Base-by-base conservation (phyloP, 2,113 vertebrate species). In the Mugil cephalus region DNA sequence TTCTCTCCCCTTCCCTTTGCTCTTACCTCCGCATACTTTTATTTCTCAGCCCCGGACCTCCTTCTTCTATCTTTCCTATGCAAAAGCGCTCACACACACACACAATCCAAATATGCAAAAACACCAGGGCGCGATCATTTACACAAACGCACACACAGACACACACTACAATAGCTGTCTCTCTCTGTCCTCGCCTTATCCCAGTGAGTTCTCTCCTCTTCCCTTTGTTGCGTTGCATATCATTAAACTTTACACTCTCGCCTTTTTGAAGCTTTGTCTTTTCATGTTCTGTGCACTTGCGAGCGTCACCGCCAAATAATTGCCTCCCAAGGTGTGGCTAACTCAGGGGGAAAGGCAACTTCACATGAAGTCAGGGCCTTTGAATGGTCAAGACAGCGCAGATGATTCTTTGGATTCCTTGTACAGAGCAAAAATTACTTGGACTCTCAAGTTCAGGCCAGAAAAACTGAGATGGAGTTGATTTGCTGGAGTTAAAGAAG, bases 201-300 rank as follows among this genome's bases (percentile, higher is more conserved):
- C n/a, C 34, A 19, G 74, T 67, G 7, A 70, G 64, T 78, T 79
- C 9, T 38, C 24, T 82, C 77, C 24, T 77, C 60, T 50, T 47
- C 42, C 50, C 83, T 83, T 79, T 83, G 83, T 84, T 83, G 74
- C 84, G 69, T 17, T 86, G 83, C 69, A 83, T 85, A 71, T 83
- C 77, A 87, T 86, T 88, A 84, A 71, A 72, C 68, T 69, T 69
- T 81, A 52, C 69, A 36, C 61, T 66, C 70, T 51, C 56, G 54
- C 38, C 48, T 74, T 88, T 30, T 85, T 88, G 79, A 87, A 87
- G 72, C 38, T 55, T 54, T 17, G 40, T 38, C 51, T 79, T 83
- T 83, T 82, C 66, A 83, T 73, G 75, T 70, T 61, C 47, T 58
- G 10, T 58, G 7, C 74, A 56, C 45, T 72, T 40, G 24, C 52